Evolutionary conservation across 2,113 vertebrate species (phyloP).

Genomic region (Corythoichthys haematopterus): DNA sequence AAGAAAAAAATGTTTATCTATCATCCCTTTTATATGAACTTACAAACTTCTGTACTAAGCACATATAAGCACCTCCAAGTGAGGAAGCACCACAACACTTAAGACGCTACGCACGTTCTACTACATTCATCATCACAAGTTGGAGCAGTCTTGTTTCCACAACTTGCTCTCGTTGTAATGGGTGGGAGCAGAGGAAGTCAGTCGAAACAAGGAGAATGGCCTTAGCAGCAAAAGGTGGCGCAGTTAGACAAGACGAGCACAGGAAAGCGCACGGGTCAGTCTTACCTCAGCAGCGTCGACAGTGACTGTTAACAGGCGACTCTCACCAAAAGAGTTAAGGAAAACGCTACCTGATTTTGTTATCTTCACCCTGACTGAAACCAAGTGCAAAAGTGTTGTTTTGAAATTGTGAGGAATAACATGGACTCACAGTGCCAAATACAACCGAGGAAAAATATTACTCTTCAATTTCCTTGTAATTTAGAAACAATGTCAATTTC

Average conservation of each 20-base stretch:
- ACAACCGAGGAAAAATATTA: background rate
- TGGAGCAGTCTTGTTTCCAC: slow-evolving; percentile 67
- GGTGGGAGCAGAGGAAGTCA: slow-evolving; percentile 22
- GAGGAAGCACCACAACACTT: slow-evolving; percentile 33
- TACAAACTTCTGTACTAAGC: slow-evolving; percentile 3
- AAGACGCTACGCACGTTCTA: slow-evolving; percentile 28
- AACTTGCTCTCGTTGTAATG: slow-evolving; percentile 32
- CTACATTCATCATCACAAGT: slow-evolving; percentile 45
- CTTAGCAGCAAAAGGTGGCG: slow-evolving; percentile 23
- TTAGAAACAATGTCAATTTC: background rate
- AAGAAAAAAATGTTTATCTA: slow-evolving; percentile 7
- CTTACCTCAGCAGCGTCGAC: slow-evolving; percentile 61
- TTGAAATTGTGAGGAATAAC: background rate
- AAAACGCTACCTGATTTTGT: slow-evolving; percentile 9
- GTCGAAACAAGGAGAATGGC: slow-evolving; percentile 65
- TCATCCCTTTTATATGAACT: background rate
- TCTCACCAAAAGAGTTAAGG: slow-evolving; percentile 48
- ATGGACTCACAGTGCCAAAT: background rate
- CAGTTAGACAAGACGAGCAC: slow-evolving; percentile 41
- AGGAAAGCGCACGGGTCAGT: slow-evolving; percentile 53
- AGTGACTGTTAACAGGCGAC: slow-evolving; percentile 59
- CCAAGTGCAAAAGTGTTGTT: background rate
- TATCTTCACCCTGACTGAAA: background rate
- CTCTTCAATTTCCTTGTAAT: background rate
- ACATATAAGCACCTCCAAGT: slow-evolving; percentile 10